These are phyloP conservation scores for Lemur catta DNA, from an alignment of 2,797 vertebrate species.

Conservation along the genomic window DNA sequence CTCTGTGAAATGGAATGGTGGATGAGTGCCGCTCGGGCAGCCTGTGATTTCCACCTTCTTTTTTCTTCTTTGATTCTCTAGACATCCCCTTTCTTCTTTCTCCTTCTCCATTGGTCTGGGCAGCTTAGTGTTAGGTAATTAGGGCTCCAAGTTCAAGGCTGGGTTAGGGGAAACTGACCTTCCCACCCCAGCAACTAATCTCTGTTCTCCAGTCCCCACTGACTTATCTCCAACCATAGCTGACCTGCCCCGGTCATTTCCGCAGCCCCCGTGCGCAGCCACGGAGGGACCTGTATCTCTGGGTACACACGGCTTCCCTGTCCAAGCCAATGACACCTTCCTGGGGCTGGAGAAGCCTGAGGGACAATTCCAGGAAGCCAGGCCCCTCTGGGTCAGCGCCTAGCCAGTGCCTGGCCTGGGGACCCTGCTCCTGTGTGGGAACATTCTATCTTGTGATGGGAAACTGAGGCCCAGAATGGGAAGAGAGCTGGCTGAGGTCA, in stretches of 20 bases:
- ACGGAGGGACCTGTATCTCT: neutral
- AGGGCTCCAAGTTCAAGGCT: neutral
- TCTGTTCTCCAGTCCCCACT: neutral
- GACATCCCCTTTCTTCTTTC: neutral
- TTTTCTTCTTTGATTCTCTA: neutral
- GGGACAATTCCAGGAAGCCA: constrained; percentile 63
- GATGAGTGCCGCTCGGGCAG: no score
- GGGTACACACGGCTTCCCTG: neutral
- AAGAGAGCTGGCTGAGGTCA: neutral
- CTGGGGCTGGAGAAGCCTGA: neutral
- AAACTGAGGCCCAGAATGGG: neutral
- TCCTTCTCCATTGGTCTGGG: neutral
- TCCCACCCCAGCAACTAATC: neutral
- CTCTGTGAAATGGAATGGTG: neutral
- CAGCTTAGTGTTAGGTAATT: neutral
- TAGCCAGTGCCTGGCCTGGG: neutral
- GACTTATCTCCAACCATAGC: neutral
- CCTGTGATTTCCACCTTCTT: neutral
- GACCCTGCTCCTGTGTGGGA: neutral
- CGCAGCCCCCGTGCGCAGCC: neutral
- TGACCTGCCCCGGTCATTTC: neutral
- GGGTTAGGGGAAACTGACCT: neutral
- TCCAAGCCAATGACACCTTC: neutral
- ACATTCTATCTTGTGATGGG: neutral
- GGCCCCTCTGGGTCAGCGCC: neutral